Conservation (phyloP, 2,113 vertebrate species). For the Podarcis cretensis region DNA sequence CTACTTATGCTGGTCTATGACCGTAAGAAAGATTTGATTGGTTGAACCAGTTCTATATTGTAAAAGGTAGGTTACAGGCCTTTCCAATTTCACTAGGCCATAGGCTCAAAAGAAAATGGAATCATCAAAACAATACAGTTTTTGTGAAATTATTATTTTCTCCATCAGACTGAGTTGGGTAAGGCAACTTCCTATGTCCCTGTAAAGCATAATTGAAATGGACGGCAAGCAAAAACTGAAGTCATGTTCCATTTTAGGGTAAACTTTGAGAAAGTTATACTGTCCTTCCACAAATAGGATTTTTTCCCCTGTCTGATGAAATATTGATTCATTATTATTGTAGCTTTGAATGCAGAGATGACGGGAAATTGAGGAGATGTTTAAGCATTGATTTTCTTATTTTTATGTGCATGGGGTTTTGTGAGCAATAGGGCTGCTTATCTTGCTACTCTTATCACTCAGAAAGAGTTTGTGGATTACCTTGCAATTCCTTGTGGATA, state of each 20-base stretch:
- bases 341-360: background rate
- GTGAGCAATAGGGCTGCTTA: background rate
- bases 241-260: background rate
- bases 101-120: no score
- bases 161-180: no score
- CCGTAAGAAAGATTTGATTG: no score
- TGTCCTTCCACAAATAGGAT: background rate
- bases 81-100: no score
- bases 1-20: no score
- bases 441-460: background rate
- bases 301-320: background rate
- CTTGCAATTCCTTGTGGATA: background rate
- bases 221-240: background rate
- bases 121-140: no score
- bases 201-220: background rate
- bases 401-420: background rate
- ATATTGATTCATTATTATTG: conserved; percentile 8
- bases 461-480: background rate
- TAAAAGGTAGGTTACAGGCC: no score
- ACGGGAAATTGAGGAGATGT: background rate
- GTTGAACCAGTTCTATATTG: no score
- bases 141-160: no score
- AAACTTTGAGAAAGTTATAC: background rate
- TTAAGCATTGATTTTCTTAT: background rate
- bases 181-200: no score